Base-by-base conservation (phyloP, 2,888 invertebrate species). In the Frankliniella intonsa region DNA sequence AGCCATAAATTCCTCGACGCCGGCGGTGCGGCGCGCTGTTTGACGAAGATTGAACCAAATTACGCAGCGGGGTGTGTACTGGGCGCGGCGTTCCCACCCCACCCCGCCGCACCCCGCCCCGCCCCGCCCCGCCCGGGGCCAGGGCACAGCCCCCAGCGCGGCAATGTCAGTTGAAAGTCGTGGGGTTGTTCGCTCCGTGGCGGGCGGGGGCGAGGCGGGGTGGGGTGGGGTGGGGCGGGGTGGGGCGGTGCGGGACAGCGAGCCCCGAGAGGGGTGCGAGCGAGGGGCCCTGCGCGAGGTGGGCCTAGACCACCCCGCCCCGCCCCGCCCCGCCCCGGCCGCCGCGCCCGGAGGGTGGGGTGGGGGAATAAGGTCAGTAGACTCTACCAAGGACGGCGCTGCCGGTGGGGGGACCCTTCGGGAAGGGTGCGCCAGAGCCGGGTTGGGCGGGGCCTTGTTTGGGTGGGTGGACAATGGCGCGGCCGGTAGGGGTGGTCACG, bases 121-220 rank as follows among this genome's bases (percentile, higher is more conserved):
- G 5, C 38, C 38, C 38, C 38, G 5, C 38, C 38, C 38, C 38
- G 38, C 38, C 38, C 55, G 17, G 14, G 14, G 19, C 55, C 55
- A 55, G 55, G 55, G 17, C 55, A 55, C 55, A 55, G 55, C 55
- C 55, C 55, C 55, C 55, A 38, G n/a, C 22, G 69, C 25, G 69
- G 25, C 69, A 76, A 76, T 76, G 69, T 76, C 69, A 76, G 69
- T 76, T 76, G 69, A 76, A 76, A 76, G 69, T 76, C 69, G 69
- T 22, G 69, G 69, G 69, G 69, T 76, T 76, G 69, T 76, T 76
- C 69, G 25, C 69, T 76, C 25, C 69, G 22, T 12, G 22, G 69
- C 22, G 62, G 55, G 14, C 10, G 55, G 55, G 55, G 55, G 55
- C 19, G 55, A 19, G 3, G 14, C 51, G 51, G 51, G 51, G 51